Evolutionary conservation across 2,888 invertebrate species (phyloP).

Genomic region (Trimorus sp.): DNA sequence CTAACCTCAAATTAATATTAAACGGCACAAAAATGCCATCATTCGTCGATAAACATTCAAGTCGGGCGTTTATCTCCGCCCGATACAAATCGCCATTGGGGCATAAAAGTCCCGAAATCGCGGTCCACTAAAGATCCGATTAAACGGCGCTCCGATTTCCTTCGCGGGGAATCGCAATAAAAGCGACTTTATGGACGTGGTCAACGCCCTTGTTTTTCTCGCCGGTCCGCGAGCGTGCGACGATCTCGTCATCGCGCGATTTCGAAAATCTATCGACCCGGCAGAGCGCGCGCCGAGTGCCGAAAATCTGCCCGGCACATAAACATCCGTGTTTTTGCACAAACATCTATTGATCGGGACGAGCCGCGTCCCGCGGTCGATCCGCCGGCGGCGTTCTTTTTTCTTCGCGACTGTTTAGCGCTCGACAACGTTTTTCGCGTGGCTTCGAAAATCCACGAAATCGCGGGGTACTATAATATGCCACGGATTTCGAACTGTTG

Average conservation of each 20-base stretch:
- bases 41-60: no score
- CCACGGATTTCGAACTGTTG: no score
- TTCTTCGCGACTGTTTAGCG: slow-evolving; percentile 24
- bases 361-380: neutral
- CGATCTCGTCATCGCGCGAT: slow-evolving; percentile 19
- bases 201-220: slow-evolving; percentile 48
- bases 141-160: slow-evolving; percentile 30
- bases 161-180: slow-evolving; percentile 12
- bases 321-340: slow-evolving; percentile 50
- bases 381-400: neutral
- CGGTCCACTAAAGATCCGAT: slow-evolving; percentile 5
- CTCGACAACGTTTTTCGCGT: slow-evolving; percentile 17
- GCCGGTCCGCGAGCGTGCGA: slow-evolving; percentile 1
- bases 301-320: slow-evolving; percentile 30
- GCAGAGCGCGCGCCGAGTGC: neutral
- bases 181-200: slow-evolving; percentile 32
- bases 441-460: slow-evolving; percentile 6
- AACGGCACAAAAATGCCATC: no score
- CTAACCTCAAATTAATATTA: no score
- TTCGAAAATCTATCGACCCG: slow-evolving; percentile 24
- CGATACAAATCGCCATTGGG: no score
- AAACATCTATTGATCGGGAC: slow-evolving; percentile 47
- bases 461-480: no score
- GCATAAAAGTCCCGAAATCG: slow-evolving; percentile 18
- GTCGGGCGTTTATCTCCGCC: no score